Evolutionary conservation across 1,140 invertebrate species (phyloP).

Genomic region (Orchestia grillus): DNA sequence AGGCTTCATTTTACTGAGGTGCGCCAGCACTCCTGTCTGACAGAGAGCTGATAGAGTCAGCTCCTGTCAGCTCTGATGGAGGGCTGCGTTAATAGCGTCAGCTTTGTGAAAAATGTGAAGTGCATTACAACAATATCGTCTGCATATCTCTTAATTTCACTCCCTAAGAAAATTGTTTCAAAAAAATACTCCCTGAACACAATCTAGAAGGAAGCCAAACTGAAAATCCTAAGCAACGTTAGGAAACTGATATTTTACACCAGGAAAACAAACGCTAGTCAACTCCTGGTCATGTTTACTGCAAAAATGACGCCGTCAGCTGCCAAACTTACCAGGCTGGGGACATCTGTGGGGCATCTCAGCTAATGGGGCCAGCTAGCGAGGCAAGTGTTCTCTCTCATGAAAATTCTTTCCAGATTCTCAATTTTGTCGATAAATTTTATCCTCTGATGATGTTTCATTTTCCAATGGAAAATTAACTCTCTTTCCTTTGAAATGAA

Average conservation of each 20-base stretch:
- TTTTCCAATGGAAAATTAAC: background rate
- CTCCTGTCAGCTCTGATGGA: background rate
- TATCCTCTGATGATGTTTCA: background rate
- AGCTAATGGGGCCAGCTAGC: background rate
- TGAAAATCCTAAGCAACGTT: background rate
- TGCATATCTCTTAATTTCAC: background rate
- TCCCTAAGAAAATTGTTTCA: background rate
- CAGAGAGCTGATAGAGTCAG: no score
- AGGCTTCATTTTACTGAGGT: background rate
- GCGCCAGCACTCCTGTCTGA: background rate
- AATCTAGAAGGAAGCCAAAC: background rate
- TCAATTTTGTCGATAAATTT: conserved; percentile 49
- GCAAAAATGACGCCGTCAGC: background rate
- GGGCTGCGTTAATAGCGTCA: background rate
- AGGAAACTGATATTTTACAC: background rate
- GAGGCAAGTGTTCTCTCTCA: background rate
- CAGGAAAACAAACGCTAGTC: background rate
- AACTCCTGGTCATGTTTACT: background rate
- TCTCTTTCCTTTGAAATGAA: background rate
- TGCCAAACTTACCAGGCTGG: background rate
- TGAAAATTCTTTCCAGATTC: background rate
- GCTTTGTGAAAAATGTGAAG: background rate
- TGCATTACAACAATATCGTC: no score
- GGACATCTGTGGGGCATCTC: no score
- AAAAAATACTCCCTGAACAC: background rate